Conservation (phyloP, 2,888 invertebrate species). For the Apamea monoglypha region DNA sequence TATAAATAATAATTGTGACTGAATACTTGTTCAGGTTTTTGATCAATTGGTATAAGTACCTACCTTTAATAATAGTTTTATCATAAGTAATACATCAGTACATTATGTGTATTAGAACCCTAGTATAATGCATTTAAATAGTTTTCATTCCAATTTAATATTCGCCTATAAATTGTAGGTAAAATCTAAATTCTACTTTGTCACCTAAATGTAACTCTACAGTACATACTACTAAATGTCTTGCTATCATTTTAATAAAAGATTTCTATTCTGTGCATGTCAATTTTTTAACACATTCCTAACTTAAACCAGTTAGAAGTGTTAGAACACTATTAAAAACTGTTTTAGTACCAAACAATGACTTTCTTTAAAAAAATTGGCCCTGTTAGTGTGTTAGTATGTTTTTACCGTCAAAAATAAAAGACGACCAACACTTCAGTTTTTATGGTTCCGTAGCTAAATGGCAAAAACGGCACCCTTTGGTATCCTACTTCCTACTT, state of each 20-base stretch:
- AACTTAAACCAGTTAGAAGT: constrained; percentile 23
- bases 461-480: neutral
- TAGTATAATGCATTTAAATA: constrained; percentile 65
- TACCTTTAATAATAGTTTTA: constrained; percentile 16
- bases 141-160: constrained; percentile 67
- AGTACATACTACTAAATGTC: constrained; percentile 21
- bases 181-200: constrained; percentile 40
- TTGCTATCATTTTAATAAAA: constrained; percentile 7
- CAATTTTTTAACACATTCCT: constrained; percentile 50
- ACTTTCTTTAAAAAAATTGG: constrained; percentile 18
- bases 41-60: constrained; percentile 26
- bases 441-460: neutral
- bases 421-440: neutral
- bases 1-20: constrained; percentile 27
- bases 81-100: too few species aligned
- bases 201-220: constrained; percentile 24
- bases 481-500: neutral
- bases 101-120: constrained; percentile 52
- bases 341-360: constrained; percentile 6
- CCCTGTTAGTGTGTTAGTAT: neutral
- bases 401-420: neutral
- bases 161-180: constrained; percentile 49
- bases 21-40: constrained; percentile 29
- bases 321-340: constrained; percentile 39
- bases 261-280: constrained; percentile 28